Evolutionary conservation across 2,113 vertebrate genomes (phyloP).

Genomic region (Aramus guarauna): DNA sequence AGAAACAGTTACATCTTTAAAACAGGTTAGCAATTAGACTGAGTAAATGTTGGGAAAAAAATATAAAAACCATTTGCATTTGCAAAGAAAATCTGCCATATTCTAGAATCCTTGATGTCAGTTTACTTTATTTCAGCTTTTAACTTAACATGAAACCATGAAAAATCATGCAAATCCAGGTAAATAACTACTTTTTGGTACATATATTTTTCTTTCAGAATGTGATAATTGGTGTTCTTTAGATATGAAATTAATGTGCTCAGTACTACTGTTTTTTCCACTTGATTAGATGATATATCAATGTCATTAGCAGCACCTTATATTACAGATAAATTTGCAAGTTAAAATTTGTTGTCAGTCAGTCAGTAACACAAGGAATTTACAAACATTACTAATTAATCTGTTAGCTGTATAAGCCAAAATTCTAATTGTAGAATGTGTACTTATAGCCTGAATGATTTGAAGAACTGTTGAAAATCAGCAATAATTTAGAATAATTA

Average conservation of each 20-base stretch:
- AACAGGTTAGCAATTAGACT: neutral
- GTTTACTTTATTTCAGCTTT: neutral
- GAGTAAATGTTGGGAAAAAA: neutral
- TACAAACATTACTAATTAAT: neutral
- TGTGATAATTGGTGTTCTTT: neutral
- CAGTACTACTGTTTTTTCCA: neutral
- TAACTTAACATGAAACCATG: neutral
- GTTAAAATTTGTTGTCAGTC: neutral
- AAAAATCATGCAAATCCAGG: neutral
- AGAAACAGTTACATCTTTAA: neutral
- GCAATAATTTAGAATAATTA: conserved; percentile 9
- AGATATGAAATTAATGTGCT: neutral
- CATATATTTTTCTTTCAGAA: neutral
- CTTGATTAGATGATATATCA: neutral
- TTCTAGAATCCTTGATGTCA: neutral
- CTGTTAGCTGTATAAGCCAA: neutral
- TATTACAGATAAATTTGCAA: neutral
- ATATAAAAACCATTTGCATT: neutral
- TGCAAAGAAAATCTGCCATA: neutral
- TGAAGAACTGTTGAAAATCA: neutral
- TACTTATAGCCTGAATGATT: neutral
- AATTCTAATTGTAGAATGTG: neutral
- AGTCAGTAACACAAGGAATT: neutral
- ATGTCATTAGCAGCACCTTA: neutral
- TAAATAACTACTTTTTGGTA: neutral